Conservation (phyloP, 37 sponge, comb jelly and placozoan genomes). For the Oscarella lobularis region DNA sequence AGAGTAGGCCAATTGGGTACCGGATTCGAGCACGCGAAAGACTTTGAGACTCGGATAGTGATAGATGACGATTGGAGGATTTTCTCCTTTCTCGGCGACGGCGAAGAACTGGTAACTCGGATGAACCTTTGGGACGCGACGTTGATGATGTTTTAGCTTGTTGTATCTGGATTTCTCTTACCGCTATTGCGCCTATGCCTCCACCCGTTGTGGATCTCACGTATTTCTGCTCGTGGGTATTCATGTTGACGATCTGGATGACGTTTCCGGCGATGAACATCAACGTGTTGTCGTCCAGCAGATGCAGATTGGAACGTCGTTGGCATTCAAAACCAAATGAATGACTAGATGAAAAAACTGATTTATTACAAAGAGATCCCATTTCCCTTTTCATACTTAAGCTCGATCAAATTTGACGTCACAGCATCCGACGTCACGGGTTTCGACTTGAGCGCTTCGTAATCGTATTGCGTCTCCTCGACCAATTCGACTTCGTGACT, state of each 20-base stretch:
- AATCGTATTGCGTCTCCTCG: neutral
- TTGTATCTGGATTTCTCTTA: too few species aligned
- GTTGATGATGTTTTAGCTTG: neutral
- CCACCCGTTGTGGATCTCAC: conserved; percentile 69
- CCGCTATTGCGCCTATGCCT: conserved; percentile 89
- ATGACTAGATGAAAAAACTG: conserved; percentile 43
- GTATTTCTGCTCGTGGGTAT: conserved; percentile 46
- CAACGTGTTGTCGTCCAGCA: conserved; percentile 49
- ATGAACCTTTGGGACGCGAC: conserved; percentile 60
- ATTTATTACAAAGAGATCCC: conserved; percentile 10
- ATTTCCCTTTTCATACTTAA: too few species aligned
- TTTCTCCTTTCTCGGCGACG: conserved; percentile 87
- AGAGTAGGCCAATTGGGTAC: conserved; percentile 14
- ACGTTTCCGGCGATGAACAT: conserved; percentile 83
- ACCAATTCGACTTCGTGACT: conserved; percentile 3
- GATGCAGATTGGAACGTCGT: conserved; percentile 74
- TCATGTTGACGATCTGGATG: conserved; percentile 56
- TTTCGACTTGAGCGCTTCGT: neutral
- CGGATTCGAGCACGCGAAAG: conserved; percentile 58
- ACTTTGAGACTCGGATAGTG: conserved; percentile 71
- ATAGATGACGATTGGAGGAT: conserved; percentile 78
- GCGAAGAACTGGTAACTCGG: conserved; percentile 78
- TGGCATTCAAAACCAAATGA: conserved; percentile 96
- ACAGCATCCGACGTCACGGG: neutral
- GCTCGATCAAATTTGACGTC: conserved; percentile 16